Percentiles rank a stretch among this genome's conserved stretches.
Evolutionary conservation across 2,113 vertebrate genomes (phyloP).

Genomic region (Meriones unguiculatus): DNA sequence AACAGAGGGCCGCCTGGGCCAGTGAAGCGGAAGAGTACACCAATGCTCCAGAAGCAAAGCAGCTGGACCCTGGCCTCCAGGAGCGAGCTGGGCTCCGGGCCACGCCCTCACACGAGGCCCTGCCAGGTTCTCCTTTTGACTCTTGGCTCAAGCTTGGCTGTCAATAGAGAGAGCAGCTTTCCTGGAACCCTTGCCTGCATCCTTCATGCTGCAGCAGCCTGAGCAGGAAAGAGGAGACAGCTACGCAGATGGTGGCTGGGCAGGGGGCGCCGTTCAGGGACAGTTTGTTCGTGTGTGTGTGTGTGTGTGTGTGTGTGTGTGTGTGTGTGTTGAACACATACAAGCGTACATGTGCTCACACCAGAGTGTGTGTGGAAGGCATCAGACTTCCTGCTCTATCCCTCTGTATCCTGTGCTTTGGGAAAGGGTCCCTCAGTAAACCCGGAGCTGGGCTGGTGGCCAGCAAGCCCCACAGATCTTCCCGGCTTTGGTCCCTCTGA

Average conservation of each 20-base stretch:
- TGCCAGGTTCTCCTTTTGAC: not conserved
- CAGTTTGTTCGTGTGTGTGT: not conserved
- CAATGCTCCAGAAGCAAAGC: not conserved
- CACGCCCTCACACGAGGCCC: not conserved
- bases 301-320: not conserved
- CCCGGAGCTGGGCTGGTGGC: not conserved
- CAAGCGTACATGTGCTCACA: not conserved
- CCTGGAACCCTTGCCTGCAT: not conserved
- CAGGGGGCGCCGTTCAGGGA: not conserved
- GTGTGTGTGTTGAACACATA: not conserved
- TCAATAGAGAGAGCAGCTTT: not conserved
- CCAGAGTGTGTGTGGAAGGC: not conserved
- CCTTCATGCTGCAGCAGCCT: not conserved
- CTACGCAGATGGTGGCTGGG: not conserved
- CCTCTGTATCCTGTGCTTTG: not conserved
- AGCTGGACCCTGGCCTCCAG: not conserved
- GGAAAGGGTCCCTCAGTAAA: not conserved
- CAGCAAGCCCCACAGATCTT: not conserved
- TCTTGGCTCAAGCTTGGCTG: not conserved
- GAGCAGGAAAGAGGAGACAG: not conserved
- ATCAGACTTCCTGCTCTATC: not conserved
- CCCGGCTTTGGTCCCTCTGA: not conserved
- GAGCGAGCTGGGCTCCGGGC: not conserved
- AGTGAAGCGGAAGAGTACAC: accelerated
- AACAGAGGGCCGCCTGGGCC: not conserved